Conservation (phyloP, 2,113 vertebrate genomes). For the Bubo bubo region DNA sequence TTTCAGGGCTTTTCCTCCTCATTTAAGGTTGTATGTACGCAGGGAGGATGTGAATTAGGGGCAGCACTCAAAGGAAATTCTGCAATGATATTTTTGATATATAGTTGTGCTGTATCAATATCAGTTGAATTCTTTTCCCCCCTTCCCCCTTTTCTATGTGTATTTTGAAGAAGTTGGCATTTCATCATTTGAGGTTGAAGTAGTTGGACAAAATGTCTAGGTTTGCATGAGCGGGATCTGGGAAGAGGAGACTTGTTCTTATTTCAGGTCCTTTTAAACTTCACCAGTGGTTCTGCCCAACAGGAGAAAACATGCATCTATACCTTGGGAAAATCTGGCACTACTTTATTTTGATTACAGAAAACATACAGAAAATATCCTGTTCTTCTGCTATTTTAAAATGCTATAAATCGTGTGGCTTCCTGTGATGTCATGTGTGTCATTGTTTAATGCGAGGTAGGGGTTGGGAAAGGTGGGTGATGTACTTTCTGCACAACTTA, state of each 20-base stretch:
- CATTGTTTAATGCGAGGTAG: constrained; percentile 53
- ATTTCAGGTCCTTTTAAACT: neutral
- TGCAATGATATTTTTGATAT: neutral
- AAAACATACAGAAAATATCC: constrained; percentile 42
- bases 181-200: neutral
- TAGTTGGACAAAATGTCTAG: neutral
- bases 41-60: neutral
- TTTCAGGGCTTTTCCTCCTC: neutral
- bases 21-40: neutral
- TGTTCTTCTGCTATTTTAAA: constrained; percentile 57
- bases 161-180: neutral
- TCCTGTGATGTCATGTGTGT: constrained; percentile 49
- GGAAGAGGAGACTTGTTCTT: neutral
- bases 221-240: neutral
- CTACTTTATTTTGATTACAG: constrained; percentile 13
- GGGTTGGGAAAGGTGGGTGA: constrained; percentile 20
- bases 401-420: constrained; percentile 29
- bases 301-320: neutral
- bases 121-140: neutral
- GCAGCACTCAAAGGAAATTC: neutral
- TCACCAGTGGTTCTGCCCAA: neutral
- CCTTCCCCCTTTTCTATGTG: rapidly evolving
- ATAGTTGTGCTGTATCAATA: neutral
- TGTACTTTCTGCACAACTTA: constrained; percentile 37
- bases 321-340: constrained; percentile 38